These are phyloP conservation scores for Bemisia tabaci DNA, from an alignment of 1,140 invertebrate species.

Conservation along the genomic window DNA sequence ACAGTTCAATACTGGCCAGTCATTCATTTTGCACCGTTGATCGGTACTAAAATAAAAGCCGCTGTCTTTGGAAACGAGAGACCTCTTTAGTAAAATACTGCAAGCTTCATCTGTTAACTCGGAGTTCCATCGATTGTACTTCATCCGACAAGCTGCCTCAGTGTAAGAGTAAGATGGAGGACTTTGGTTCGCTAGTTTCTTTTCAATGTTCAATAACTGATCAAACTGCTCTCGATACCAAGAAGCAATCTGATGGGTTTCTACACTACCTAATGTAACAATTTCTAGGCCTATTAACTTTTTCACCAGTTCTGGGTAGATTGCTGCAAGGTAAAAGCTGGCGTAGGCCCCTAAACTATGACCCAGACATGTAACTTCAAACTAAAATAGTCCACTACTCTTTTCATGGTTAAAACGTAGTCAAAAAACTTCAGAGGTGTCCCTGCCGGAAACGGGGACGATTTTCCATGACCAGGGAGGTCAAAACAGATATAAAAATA, in stretches of 20 bases:
- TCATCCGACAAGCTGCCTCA: conserved; percentile 48
- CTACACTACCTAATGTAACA: conserved; percentile 26
- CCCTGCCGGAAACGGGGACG: conserved; percentile 59
- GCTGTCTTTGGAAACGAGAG: conserved; percentile 36
- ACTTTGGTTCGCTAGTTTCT: conserved; percentile 20
- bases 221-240: conserved; percentile 25
- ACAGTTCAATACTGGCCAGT: conserved; percentile 18
- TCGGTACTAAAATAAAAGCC: conserved; percentile 30
- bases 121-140: conserved; percentile 39
- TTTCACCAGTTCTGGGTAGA: conserved; percentile 55
- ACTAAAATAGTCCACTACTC: conserved; percentile 57
- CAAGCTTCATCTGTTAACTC: conserved; percentile 44
- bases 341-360: conserved; percentile 68
- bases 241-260: conserved; percentile 23
- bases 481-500: conserved; percentile 51
- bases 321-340: conserved; percentile 60
- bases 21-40: conserved; percentile 22
- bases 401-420: conserved; percentile 44
- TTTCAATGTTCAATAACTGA: conserved; percentile 12
- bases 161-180: conserved; percentile 33
- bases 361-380: conserved; percentile 62
- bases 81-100: conserved; percentile 51
- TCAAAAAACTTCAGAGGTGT: conserved; percentile 57
- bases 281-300: conserved; percentile 55
- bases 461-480: conserved; percentile 67